A percentile compares a stretch with the other conserved stretches of the same genome.
phyloP scores from a whole-genome alignment of 2,888 invertebrate species.

The Nymphalis polychloros region DNA sequence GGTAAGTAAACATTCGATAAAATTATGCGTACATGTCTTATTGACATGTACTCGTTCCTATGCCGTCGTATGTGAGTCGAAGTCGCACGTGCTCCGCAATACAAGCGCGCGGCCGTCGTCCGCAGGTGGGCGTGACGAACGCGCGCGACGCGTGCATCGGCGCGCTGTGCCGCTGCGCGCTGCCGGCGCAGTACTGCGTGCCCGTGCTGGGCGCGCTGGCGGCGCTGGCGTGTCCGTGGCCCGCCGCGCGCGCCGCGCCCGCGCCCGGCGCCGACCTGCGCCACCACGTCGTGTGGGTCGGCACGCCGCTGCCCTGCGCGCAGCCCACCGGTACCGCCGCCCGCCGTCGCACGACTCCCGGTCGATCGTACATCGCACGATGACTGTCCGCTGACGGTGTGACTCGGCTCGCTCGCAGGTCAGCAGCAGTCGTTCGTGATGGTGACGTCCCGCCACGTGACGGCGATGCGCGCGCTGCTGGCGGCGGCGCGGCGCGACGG shows the following conservation, averaged over 20 bases:
- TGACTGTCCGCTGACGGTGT: too few relatives aligned
- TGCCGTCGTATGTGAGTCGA: too few relatives aligned
- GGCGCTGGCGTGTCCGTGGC: slow-evolving; percentile 93
- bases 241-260: slow-evolving; percentile 85
- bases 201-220: slow-evolving; percentile 93
- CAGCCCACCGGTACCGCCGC: slow-evolving; percentile 83
- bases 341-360: too few relatives aligned
- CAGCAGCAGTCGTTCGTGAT: slow-evolving; percentile 93
- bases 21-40: background rate
- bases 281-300: slow-evolving; percentile 98
- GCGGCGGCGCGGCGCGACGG: slow-evolving; percentile 96
- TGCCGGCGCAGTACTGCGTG: slow-evolving; percentile 97
- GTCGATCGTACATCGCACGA: too few relatives aligned
- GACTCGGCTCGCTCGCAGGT: slow-evolving; percentile 58
- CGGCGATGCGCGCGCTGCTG: slow-evolving; percentile 96
- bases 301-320: slow-evolving; percentile 94
- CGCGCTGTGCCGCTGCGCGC: slow-evolving; percentile 96
- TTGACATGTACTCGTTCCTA: too few relatives aligned
- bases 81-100: too few relatives aligned
- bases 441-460: slow-evolving; percentile 98
- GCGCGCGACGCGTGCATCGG: slow-evolving; percentile 97
- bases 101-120: too few relatives aligned
- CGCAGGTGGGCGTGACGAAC: slow-evolving; percentile 64
- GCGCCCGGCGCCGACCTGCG: slow-evolving; percentile 86
- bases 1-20: slow-evolving; percentile 58